These are phyloP conservation scores for Neopelma chrysocephalum DNA, from an alignment of 2,797 vertebrate species.

Conservation along the genomic window DNA sequence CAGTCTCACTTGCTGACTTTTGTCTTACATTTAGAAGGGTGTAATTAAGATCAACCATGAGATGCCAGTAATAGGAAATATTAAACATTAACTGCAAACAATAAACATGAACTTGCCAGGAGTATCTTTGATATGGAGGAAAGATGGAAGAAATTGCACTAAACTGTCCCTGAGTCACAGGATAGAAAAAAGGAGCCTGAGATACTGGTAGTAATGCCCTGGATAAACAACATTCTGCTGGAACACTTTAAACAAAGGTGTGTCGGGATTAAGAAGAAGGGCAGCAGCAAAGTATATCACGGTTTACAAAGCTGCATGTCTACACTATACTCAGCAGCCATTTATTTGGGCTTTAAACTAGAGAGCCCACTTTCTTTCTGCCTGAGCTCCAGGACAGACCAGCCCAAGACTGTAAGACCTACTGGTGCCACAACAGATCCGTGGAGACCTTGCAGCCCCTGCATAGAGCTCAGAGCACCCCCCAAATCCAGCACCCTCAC, in stretches of 20 bases:
- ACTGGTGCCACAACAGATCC: rapidly evolving
- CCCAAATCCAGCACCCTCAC: not conserved
- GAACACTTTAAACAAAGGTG: conserved; percentile 60
- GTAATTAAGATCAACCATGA: conserved; percentile 53
- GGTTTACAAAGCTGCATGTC: not conserved
- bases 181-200: conserved; percentile 13
- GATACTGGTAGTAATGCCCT: conserved; percentile 49
- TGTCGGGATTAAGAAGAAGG: conserved; percentile 9
- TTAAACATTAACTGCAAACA: conserved; percentile 66
- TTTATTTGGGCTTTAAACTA: not conserved
- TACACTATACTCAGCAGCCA: not conserved
- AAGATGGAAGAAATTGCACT: conserved; percentile 49
- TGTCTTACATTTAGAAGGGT: conserved; percentile 41
- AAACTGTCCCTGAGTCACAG: conserved; percentile 52
- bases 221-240: conserved; percentile 46
- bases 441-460: not conserved
- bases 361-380: not conserved
- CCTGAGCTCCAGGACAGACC: not conserved
- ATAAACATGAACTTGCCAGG: conserved; percentile 54
- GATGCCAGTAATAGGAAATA: conserved; percentile 60
- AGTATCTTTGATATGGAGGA: conserved; percentile 8
- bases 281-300: not conserved
- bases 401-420: not conserved
- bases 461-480: not conserved
- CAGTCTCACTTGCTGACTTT: not conserved